These are phyloP conservation scores for Drosophila guanche DNA, from an alignment of 1,140 invertebrate genomes.

Conservation along the genomic window DNA sequence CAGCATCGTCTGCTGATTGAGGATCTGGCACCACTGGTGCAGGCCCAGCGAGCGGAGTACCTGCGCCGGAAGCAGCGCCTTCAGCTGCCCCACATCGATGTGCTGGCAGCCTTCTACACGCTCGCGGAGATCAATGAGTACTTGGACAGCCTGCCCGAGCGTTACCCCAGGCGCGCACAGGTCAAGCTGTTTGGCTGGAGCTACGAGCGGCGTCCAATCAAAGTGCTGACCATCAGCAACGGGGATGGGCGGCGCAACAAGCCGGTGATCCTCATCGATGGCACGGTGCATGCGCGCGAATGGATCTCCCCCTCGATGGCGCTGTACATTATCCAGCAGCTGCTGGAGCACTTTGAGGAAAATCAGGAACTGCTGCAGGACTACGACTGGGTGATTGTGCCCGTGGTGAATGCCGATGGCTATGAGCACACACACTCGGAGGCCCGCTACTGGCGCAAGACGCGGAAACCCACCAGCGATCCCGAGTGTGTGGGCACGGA, in stretches of 20 bases:
- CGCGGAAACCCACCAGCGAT: conserved; percentile 55
- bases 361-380: conserved; percentile 83
- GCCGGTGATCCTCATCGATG: conserved; percentile 85
- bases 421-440: conserved; percentile 74
- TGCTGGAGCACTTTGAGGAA: conserved; percentile 85
- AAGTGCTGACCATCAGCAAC: conserved; percentile 84
- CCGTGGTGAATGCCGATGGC: conserved; percentile 85
- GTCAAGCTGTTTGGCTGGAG: conserved; percentile 84
- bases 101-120: conserved; percentile 58
- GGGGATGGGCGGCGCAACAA: conserved; percentile 79
- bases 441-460: conserved; percentile 85
- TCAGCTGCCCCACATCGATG: conserved; percentile 49
- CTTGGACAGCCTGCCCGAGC: conserved; percentile 83
- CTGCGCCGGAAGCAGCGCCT: conserved; percentile 22
- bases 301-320: conserved; percentile 88
- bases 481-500: conserved; percentile 85
- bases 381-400: conserved; percentile 86
- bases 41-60: conserved; percentile 51
- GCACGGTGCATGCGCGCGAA: conserved; percentile 88
- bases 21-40: conserved; percentile 60
- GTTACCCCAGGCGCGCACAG: conserved; percentile 83
- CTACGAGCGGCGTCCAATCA: conserved; percentile 84
- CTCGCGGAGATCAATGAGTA: conserved; percentile 84
- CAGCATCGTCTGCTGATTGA: conserved; percentile 67
- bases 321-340: conserved; percentile 86